phyloP scores from a whole-genome alignment of 2,888 invertebrate species.

The Pristionchus fissidentatus region DNA sequence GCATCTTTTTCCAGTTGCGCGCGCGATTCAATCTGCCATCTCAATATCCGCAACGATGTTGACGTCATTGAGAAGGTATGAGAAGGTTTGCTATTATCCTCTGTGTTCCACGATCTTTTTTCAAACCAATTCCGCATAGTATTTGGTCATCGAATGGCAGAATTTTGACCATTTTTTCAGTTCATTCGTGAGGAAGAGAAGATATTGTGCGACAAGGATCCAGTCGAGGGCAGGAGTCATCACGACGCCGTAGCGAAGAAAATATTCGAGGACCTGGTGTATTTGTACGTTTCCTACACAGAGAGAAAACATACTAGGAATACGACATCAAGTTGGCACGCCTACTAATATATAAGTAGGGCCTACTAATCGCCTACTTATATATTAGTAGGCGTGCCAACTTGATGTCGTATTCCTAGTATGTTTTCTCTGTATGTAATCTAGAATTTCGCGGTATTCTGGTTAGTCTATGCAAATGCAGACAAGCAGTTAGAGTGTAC shows the following conservation, averaged over 20 bases:
- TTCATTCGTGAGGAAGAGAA: not conserved
- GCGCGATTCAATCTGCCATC: conserved; percentile 15
- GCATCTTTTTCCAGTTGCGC: not conserved
- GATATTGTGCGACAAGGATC: not conserved
- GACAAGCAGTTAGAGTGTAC: no score
- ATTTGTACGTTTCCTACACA: no score
- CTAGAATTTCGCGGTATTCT: not conserved
- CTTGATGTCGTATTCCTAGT: no score
- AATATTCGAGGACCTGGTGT: conserved; percentile 20
- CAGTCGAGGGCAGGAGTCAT: not conserved
- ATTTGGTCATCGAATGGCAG: not conserved
- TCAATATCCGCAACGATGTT: conserved; percentile 14
- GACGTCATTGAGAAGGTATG: not conserved
- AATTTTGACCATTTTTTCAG: not conserved
- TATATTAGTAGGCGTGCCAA: no score
- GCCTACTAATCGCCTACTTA: no score
- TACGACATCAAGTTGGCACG: no score
- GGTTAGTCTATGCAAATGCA: no score
- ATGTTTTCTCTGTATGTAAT: not conserved
- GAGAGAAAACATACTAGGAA: no score
- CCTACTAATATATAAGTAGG: no score
- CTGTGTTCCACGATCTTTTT: no score
- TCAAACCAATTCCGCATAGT: no score
- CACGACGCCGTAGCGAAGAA: not conserved
- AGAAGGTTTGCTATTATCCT: no score